phyloP scores from a whole-genome alignment of 2,797 vertebrate genomes.

The Thalassophryne amazonica region DNA sequence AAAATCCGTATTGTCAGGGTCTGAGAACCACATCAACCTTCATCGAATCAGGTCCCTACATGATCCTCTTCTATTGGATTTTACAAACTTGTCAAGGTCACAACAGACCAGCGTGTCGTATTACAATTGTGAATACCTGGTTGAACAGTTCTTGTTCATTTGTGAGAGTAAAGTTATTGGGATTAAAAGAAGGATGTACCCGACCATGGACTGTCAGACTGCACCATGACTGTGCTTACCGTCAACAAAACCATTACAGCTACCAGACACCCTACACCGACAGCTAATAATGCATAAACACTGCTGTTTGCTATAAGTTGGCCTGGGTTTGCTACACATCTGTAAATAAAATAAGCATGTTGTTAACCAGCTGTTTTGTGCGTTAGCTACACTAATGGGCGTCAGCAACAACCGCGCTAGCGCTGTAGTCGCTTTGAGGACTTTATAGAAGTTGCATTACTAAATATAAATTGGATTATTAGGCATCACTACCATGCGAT shows the following conservation, averaged over 20 bases:
- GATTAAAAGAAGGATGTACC: too few relatives aligned
- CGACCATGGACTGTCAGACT: too few relatives aligned
- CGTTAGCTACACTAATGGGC: constrained; percentile 35
- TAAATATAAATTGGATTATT: accelerated
- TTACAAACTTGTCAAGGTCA: too few relatives aligned
- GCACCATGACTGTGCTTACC: neutral
- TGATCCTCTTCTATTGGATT: too few relatives aligned
- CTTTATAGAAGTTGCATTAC: neutral
- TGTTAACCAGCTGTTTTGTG: constrained; percentile 14
- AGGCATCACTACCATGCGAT: accelerated
- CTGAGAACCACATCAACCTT: too few relatives aligned
- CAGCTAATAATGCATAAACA: neutral
- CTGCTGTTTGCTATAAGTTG: neutral
- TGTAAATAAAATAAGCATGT: constrained; percentile 8
- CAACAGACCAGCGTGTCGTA: too few relatives aligned
- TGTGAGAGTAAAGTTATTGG: too few relatives aligned
- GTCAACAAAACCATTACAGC: neutral
- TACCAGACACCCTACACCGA: accelerated
- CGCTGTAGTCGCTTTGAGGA: neutral
- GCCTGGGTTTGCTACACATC: neutral
- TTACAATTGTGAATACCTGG: too few relatives aligned
- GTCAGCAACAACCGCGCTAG: constrained; percentile 36
- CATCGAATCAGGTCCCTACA: too few relatives aligned
- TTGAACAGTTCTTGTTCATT: too few relatives aligned
- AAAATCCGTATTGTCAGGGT: too few relatives aligned